These are phyloP conservation scores for Colostygia pectinataria DNA, from an alignment of 2,888 invertebrate species.

Conservation along the genomic window DNA sequence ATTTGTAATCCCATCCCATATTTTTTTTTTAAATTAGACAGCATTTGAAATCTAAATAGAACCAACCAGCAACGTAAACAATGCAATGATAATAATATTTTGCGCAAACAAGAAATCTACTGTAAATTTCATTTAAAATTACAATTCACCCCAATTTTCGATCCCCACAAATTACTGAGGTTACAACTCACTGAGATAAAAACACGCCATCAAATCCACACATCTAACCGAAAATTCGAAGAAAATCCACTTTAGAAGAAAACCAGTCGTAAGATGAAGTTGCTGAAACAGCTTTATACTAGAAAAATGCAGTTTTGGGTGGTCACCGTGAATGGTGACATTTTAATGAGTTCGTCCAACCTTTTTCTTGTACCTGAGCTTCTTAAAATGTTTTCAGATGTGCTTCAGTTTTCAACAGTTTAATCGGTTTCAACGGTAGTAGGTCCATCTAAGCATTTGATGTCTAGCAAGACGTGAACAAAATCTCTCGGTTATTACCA, in stretches of 20 bases:
- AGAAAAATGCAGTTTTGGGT: constrained; percentile 45
- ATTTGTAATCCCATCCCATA: too few relatives aligned
- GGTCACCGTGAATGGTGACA: constrained; percentile 52
- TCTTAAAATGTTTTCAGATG: constrained; percentile 9
- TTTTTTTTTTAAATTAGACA: too few relatives aligned
- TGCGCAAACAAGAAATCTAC: constrained; percentile 11
- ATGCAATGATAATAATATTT: constrained; percentile 13
- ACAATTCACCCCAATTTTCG: constrained; percentile 11
- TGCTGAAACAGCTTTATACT: constrained; percentile 48
- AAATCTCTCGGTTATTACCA: too few relatives aligned
- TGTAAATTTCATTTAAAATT: constrained; percentile 7
- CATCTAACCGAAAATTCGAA: constrained; percentile 34
- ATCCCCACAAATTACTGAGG: constrained; percentile 22
- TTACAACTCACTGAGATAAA: constrained; percentile 32
- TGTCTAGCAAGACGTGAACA: background rate
- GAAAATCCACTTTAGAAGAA: constrained; percentile 21
- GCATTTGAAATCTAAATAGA: too few relatives aligned
- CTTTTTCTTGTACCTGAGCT: constrained; percentile 63
- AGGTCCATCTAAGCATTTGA: background rate
- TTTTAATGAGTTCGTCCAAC: constrained; percentile 57
- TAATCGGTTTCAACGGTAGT: background rate
- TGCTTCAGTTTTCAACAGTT: background rate
- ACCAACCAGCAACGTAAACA: constrained; percentile 4
- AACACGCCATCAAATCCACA: constrained; percentile 41
- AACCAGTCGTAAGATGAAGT: constrained; percentile 35